Conservation (phyloP, 2,113 vertebrate genomes). For the Galemys pyrenaicus region DNA sequence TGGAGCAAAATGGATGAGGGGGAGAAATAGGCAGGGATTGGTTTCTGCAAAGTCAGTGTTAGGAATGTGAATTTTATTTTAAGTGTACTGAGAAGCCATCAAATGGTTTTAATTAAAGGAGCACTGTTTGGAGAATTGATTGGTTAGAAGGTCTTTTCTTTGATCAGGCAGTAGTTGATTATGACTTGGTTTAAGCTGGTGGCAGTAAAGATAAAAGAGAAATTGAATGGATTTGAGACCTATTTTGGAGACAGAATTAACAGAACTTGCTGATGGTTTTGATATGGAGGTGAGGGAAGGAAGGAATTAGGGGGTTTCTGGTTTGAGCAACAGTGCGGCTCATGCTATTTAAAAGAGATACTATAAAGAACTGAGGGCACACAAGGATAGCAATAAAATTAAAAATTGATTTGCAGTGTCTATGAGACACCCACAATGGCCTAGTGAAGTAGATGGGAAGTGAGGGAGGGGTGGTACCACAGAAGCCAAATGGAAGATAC, state of each 20-base stretch:
- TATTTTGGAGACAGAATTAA: constrained; percentile 21
- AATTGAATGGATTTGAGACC: background rate
- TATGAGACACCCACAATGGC: background rate
- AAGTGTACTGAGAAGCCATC: background rate
- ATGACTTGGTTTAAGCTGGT: background rate
- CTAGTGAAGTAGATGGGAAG: background rate
- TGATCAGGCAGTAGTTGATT: background rate
- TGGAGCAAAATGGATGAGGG: background rate
- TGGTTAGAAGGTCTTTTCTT: background rate
- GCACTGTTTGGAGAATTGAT: background rate
- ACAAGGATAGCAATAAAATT: background rate
- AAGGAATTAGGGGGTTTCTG: constrained; percentile 8
- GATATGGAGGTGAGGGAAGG: background rate
- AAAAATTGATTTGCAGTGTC: background rate
- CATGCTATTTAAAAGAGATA: background rate
- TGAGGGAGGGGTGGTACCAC: background rate
- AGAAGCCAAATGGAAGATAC: background rate
- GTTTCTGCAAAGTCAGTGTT: background rate
- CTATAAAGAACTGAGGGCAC: background rate
- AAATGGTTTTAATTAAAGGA: background rate
- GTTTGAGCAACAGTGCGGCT: background rate
- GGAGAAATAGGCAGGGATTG: background rate
- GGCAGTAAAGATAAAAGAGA: background rate
- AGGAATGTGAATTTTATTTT: background rate
- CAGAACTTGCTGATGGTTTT: constrained; percentile 10